phyloP scores from a whole-genome alignment of 2,888 invertebrate species.

The Tetheella fluctuosa region DNA sequence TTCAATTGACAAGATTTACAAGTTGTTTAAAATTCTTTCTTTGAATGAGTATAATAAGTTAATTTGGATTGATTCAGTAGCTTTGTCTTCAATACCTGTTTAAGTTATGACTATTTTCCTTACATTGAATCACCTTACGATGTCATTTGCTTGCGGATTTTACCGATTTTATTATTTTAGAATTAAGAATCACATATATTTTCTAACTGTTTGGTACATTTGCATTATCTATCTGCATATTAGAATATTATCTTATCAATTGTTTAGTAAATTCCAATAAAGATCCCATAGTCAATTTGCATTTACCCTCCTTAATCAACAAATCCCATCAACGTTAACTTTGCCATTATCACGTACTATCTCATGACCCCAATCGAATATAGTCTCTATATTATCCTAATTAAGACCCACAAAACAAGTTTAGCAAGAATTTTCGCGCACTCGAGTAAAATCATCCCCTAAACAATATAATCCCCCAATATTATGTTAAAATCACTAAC shows the following conservation, averaged over 20 bases:
- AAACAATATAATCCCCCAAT: slow-evolving; percentile 35
- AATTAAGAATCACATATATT: too few species aligned
- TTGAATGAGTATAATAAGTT: too few species aligned
- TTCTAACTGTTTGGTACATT: too few species aligned
- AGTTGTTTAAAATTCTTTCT: not conserved
- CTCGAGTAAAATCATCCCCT: slow-evolving; percentile 23
- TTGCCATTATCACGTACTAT: not conserved
- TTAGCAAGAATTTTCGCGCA: not conserved
- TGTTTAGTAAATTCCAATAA: not conserved
- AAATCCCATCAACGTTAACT: not conserved
- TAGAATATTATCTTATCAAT: not conserved
- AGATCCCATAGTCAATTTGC: not conserved
- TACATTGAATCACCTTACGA: too few species aligned
- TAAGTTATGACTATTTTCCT: too few species aligned
- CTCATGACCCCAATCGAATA: not conserved
- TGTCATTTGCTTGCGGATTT: too few species aligned
- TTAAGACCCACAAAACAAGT: not conserved
- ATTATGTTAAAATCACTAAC: slow-evolving; percentile 60
- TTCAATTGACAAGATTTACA: not conserved
- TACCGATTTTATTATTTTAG: too few species aligned
- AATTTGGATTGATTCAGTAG: too few species aligned
- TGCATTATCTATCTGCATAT: too few species aligned
- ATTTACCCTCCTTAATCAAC: not conserved
- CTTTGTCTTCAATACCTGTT: too few species aligned
- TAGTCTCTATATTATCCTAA: not conserved